Evolutionary conservation across 2,113 vertebrate species (phyloP).

Genomic region (Pelmatolapia mariae): DNA sequence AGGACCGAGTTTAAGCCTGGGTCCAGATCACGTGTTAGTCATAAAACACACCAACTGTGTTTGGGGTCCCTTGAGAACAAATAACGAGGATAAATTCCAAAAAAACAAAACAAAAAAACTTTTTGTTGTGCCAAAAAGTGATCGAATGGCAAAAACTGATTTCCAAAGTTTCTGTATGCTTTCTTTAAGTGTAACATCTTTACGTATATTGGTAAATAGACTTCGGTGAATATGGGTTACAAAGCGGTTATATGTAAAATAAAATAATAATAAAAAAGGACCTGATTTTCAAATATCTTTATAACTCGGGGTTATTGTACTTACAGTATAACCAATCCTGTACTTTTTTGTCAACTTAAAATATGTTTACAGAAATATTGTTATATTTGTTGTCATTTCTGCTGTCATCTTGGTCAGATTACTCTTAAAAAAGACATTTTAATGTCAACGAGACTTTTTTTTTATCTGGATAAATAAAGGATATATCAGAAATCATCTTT

Average conservation of each 20-base stretch:
- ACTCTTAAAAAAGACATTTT: not conserved
- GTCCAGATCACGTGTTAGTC: not conserved
- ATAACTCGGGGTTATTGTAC: not conserved
- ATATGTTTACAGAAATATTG: not conserved
- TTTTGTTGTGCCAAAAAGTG: not conserved
- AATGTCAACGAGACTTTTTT: not conserved
- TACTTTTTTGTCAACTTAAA: not conserved
- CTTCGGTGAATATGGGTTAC: not conserved
- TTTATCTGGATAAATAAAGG: not conserved
- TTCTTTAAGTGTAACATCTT: not conserved
- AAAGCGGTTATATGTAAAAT: not conserved
- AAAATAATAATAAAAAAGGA: fast-evolving
- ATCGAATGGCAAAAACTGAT: not conserved
- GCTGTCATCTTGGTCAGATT: not conserved
- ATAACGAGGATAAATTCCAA: not conserved
- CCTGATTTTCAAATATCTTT: not conserved
- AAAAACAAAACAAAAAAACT: not conserved
- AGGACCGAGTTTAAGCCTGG: not conserved
- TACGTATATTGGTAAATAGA: not conserved
- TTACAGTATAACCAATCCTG: not conserved
- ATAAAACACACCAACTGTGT: not conserved
- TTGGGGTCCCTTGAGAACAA: not conserved
- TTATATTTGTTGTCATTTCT: not conserved
- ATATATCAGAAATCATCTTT: not conserved
- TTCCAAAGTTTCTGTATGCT: not conserved